Conservation (phyloP, 1,140 invertebrate species). For the Philaenus spumarius region DNA sequence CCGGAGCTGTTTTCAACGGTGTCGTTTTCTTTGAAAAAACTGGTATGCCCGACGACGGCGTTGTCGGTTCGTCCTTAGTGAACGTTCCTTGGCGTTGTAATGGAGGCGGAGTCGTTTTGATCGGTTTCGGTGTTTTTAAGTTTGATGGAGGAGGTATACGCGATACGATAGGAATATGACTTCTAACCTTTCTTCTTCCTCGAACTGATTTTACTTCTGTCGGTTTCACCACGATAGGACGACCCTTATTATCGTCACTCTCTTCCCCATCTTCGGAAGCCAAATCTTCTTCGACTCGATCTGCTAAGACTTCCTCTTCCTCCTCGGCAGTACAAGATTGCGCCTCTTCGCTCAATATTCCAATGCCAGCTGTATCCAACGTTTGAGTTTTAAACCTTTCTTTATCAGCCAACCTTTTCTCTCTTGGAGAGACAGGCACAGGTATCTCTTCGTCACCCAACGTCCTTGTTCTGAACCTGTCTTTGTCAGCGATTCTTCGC, state of each 20-base stretch:
- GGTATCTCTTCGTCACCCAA: conserved; percentile 5
- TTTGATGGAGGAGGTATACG: conserved; percentile 8
- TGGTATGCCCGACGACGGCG: conserved; percentile 23
- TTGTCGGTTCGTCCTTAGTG: conserved; percentile 31
- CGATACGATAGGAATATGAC: conserved; percentile 26
- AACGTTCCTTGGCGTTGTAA: conserved; percentile 31
- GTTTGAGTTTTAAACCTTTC: conserved; percentile 58
- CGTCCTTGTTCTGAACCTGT: conserved; percentile 56
- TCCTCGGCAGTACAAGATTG: neutral
- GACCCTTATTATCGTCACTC: conserved; percentile 39
- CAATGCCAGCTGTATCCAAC: conserved; percentile 31
- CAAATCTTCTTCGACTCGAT: neutral
- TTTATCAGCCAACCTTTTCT: conserved; percentile 36
- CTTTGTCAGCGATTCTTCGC: conserved; percentile 49
- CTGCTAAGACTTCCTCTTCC: neutral
- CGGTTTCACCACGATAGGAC: conserved; percentile 55
- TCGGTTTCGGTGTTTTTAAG: conserved; percentile 14
- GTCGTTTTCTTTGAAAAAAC: conserved; percentile 22
- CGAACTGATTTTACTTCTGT: conserved; percentile 57
- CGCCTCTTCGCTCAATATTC: neutral
- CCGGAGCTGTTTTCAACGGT: conserved; percentile 15
- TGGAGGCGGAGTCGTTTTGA: neutral
- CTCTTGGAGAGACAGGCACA: conserved; percentile 2
- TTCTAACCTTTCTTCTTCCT: conserved; percentile 56
- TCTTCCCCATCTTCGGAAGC: conserved; percentile 30